Conservation (phyloP, 2,797 vertebrate species). For the Catamblyrhynchus diadema region DNA sequence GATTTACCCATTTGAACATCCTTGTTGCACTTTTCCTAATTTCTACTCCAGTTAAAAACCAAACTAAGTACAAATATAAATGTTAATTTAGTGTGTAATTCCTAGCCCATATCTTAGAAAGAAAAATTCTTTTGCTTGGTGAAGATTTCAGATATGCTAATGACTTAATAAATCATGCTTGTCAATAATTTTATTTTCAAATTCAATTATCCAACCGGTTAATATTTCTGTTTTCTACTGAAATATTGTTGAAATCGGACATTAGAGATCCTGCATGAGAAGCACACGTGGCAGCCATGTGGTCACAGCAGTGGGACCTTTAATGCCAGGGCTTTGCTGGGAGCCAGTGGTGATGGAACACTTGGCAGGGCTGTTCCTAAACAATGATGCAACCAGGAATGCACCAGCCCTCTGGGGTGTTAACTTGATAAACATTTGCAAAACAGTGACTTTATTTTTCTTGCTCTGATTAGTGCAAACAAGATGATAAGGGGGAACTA, state of each 20-base stretch:
- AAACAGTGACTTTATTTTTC: conserved; percentile 28
- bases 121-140: neutral
- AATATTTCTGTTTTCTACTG: conserved; percentile 12
- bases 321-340: neutral
- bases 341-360: conserved; percentile 11
- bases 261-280: neutral
- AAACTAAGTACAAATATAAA: neutral
- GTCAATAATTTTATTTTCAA: conserved; percentile 21
- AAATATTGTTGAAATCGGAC: neutral
- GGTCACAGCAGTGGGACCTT: conserved; percentile 7
- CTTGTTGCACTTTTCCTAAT: neutral
- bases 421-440: conserved; percentile 38
- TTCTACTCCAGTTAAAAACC: neutral
- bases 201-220: neutral
- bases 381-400: conserved; percentile 48
- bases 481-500: neutral
- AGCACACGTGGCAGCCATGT: conserved; percentile 43
- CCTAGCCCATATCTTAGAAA: neutral
- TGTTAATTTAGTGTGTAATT: neutral
- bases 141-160: neutral
- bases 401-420: neutral
- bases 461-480: conserved; percentile 38
- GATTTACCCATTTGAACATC: neutral
- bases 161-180: neutral
- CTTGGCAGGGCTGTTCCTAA: conserved; percentile 51